Evolutionary conservation across 2,888 invertebrate species (phyloP).

Genomic region (Drosophila robusta): DNA sequence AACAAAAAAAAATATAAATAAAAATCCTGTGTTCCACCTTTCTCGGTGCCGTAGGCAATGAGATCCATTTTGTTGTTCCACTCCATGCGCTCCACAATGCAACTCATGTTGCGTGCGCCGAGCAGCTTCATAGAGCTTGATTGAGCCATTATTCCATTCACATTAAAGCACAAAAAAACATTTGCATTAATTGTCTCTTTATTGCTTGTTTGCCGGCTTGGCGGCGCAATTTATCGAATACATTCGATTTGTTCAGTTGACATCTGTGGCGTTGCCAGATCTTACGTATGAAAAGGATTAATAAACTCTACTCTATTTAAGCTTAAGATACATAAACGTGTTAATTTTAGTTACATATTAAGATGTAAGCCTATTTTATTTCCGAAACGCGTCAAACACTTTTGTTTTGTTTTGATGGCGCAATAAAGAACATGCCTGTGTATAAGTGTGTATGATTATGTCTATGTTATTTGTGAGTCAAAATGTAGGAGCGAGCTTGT

Average conservation of each 20-base stretch:
- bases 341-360: conserved; percentile 39
- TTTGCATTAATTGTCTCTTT: conserved; percentile 3
- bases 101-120: conserved; percentile 83
- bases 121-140: conserved; percentile 84
- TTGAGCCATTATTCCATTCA: conserved; percentile 75
- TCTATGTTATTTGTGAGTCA: conserved; percentile 27
- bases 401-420: conserved; percentile 5
- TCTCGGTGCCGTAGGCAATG: conserved; percentile 93
- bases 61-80: conserved; percentile 98
- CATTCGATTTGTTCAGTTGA: conserved; percentile 23
- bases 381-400: conserved; percentile 16
- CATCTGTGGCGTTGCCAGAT: conserved; percentile 39
- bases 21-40: conserved; percentile 87
- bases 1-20: background rate
- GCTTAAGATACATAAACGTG: conserved; percentile 9
- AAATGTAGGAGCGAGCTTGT: conserved; percentile 42
- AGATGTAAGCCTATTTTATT: conserved; percentile 35
- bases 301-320: conserved; percentile 1
- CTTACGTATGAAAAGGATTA: background rate
- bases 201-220: conserved; percentile 44
- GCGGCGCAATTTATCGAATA: conserved; percentile 29
- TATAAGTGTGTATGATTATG: conserved; percentile 30
- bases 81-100: conserved; percentile 91
- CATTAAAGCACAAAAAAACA: background rate
- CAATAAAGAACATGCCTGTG: conserved; percentile 21